Evolutionary conservation across 2,797 vertebrate species (phyloP).

Genomic region (Calcarius lapponicus): DNA sequence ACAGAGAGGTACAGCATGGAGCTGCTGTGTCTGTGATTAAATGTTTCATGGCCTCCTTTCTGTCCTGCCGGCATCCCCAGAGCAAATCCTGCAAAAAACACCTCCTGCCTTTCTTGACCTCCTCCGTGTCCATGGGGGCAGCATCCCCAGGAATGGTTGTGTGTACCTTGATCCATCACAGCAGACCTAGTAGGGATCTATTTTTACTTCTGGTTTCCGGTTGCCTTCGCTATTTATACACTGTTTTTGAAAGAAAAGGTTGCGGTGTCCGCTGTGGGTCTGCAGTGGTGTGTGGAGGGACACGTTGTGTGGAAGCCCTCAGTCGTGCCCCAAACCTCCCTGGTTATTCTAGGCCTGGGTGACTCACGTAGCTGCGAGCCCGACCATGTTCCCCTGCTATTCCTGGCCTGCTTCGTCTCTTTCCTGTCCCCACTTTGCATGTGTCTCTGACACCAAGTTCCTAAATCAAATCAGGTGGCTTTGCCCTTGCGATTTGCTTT

Average conservation of each 20-base stretch:
- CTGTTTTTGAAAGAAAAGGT: neutral
- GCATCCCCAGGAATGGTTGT: neutral
- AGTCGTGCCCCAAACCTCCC: neutral
- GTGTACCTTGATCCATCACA: neutral
- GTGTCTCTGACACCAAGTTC: neutral
- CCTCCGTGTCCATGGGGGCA: neutral
- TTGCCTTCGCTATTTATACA: slow-evolving; percentile 33
- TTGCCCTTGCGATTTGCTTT: neutral
- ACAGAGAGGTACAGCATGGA: slow-evolving; percentile 84
- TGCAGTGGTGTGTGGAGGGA: neutral
- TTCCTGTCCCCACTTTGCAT: slow-evolving; percentile 20
- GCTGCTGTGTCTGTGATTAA: neutral
- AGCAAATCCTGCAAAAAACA: neutral
- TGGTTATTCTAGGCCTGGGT: neutral
- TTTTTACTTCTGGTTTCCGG: slow-evolving; percentile 37
- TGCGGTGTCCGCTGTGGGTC: neutral
- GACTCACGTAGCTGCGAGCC: neutral
- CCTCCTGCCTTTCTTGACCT: neutral
- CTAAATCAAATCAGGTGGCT: slow-evolving; percentile 46
- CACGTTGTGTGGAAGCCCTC: neutral
- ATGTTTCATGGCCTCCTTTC: neutral
- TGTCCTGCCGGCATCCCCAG: neutral
- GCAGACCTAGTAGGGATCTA: neutral
- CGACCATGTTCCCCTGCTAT: neutral
- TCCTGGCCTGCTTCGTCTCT: slow-evolving; percentile 1